Base-by-base conservation (phyloP, 2,888 invertebrate genomes). In the Drosophila kambysellisi region DNA sequence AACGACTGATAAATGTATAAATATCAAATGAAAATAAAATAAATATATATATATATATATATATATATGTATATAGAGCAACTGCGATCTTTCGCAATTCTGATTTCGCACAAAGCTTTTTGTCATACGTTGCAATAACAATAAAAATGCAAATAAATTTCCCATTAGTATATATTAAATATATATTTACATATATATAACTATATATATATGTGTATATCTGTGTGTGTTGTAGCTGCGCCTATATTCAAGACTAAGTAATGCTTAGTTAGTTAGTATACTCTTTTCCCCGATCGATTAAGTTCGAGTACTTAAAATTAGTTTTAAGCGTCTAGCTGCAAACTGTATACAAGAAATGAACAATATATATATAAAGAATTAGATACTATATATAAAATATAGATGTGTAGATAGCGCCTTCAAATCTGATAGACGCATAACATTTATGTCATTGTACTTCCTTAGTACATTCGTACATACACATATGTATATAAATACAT, bases 1-100 rank as follows among this genome's bases (percentile, higher is more conserved):
- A 88, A 81, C 85, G 85, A 85, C 85, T 85, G 85, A 85, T 77
- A 74, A 71, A 61, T 80, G 58, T 77, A 67, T 54, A 71, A 29
- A 67, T 43, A 64, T 64, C 15, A 53, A 54, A 39, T 20, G 30
- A 17, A 25, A 11, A 60, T 12, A 32, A 51, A 30, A 29, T 46
- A 46, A 25, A 46, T 25, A 43, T 43, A 11, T 41, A 41, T 41
- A 12, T 39, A 39, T 17, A 4, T 4, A 52, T 63, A 62, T 52
- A 58, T 37, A 41, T 0, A 43, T 12, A 4, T 35, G 41, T 67
- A 63, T 46, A 59, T 46, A 52, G 32, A 59, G 29, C 8, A 58
- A 25, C 48, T 43, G 53, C 30, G 43, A 60, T 50, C 20, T 64
- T 54, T 52, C 46, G 51, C 67, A 66, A 59, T 30, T 63, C 62